Base-by-base conservation (phyloP, 2,797 vertebrate genomes). In the Anguilla obscura region DNA sequence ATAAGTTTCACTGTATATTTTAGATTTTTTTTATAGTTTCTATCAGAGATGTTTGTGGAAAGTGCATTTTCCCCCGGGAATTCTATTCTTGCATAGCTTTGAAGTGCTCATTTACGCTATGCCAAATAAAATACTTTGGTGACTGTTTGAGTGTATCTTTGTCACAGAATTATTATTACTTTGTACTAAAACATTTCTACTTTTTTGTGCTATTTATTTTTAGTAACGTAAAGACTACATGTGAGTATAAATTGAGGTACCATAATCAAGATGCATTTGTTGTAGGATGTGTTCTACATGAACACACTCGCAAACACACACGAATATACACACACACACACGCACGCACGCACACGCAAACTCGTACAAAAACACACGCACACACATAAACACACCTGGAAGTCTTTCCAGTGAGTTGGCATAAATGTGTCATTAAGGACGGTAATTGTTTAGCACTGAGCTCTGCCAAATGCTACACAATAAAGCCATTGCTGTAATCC, bases 1-100 rank as follows among this genome's bases (percentile, higher is more conserved):
- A 90, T n/a, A 87, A 91, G 87, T 93, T 90, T 92, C 92, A 92
- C 93, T 95, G 94, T 95, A 95, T 93, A 95, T 94, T 95, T 84
- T 95, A 93, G 93, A 94, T 91, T 90, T 91, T 92, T 94, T 93
- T 93, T 91, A 87, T 94, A 93, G 92, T 93, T 94, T 94, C 90
- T 93, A 92, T 93, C 94, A 94, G 92, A 95, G 94, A 92, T 95
- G 93, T 95, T 94, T 95, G 95, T 95, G 93, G 94, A 94, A 95
- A 95, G 94, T 92, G 92, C 95, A 95, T 95, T 95, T 96, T 95
- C 33, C 86, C 52, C 33, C 79, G 5, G 45, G 86, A 66, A 84
- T 58, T 74, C 58, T 60, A 66, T 63, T 21, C 58, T 79, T 74
- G 82, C 88, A 76, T 84, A 87, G 36, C 80, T 48, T 90, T 91